A percentile compares a stretch with the other conserved stretches of the same genome.
Evolutionary conservation across 2,888 invertebrate species (phyloP).

Genomic region (Lithophane semibrunnea): DNA sequence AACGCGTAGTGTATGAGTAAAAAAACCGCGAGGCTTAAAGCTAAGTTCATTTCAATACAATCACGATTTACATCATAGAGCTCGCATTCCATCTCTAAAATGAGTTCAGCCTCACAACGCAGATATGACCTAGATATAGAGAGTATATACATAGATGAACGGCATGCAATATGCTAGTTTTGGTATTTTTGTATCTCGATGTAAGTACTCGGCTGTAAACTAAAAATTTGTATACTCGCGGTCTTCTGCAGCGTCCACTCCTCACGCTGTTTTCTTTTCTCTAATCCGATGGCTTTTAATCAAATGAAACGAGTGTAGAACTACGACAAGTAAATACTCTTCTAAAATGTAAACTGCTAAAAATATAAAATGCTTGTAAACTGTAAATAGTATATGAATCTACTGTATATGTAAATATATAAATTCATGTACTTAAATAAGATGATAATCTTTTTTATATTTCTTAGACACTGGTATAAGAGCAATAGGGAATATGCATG

Average conservation of each 20-base stretch:
- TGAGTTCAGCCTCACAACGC: slow-evolving; percentile 18
- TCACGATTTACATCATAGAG: slow-evolving; percentile 5
- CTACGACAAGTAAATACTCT: slow-evolving; percentile 16
- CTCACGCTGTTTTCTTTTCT: background rate
- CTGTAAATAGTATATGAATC: slow-evolving; percentile 34
- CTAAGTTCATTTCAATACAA: slow-evolving; percentile 42
- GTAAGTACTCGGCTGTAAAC: background rate
- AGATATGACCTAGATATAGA: background rate
- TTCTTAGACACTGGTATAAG: background rate
- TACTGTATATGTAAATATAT: too few species aligned
- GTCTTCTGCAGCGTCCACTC: background rate
- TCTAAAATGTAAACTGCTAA: slow-evolving; percentile 1
- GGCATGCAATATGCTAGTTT: slow-evolving; percentile 19
- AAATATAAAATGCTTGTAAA: background rate
- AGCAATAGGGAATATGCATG: too few species aligned
- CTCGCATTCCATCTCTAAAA: slow-evolving; percentile 31
- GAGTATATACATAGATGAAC: background rate
- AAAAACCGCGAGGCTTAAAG: slow-evolving; percentile 16
- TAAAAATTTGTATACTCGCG: background rate
- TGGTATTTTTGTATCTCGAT: background rate
- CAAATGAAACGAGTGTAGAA: slow-evolving; percentile 21
- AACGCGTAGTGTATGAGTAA: slow-evolving; percentile 40
- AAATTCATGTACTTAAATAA: background rate
- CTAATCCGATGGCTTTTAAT: slow-evolving; percentile 29
- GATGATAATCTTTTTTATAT: background rate